These are phyloP conservation scores for Xenentodon cancila DNA, from an alignment of 2,797 vertebrate species.

Conservation along the genomic window DNA sequence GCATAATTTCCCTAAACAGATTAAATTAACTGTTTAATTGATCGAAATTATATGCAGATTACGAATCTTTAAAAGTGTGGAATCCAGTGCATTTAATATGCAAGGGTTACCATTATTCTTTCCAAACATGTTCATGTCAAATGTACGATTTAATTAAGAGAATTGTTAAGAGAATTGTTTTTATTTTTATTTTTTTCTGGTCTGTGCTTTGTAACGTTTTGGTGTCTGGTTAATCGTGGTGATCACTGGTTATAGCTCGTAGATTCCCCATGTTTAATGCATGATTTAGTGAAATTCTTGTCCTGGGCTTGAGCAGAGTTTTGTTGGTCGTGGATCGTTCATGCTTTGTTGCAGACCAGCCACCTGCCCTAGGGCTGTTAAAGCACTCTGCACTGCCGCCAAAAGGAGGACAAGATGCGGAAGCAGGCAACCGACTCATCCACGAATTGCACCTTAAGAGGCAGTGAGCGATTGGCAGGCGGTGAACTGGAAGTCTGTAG, in stretches of 20 bases:
- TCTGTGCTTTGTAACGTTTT: too few relatives aligned
- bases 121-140: too few relatives aligned
- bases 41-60: too few relatives aligned
- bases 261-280: neutral
- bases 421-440: constrained; percentile 75
- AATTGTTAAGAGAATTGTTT: too few relatives aligned
- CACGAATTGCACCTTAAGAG: constrained; percentile 74
- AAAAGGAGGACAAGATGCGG: constrained; percentile 67
- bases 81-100: neutral
- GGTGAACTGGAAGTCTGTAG: constrained; percentile 74
- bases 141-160: too few relatives aligned
- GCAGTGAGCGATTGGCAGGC: constrained; percentile 69
- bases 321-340: constrained; percentile 50
- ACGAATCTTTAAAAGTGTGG: neutral
- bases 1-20: too few relatives aligned
- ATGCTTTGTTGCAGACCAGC: constrained; percentile 55
- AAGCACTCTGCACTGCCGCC: constrained; percentile 73
- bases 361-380: constrained; percentile 70
- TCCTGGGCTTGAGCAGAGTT: constrained; percentile 44
- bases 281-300: constrained; percentile 18
- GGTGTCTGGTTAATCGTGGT: neutral
- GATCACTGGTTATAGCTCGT: neutral
- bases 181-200: too few relatives aligned
- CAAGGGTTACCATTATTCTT: too few relatives aligned
- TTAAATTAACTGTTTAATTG: too few relatives aligned